phyloP scores from a whole-genome alignment of 2,797 vertebrate genomes.

The Podargus strigoides region DNA sequence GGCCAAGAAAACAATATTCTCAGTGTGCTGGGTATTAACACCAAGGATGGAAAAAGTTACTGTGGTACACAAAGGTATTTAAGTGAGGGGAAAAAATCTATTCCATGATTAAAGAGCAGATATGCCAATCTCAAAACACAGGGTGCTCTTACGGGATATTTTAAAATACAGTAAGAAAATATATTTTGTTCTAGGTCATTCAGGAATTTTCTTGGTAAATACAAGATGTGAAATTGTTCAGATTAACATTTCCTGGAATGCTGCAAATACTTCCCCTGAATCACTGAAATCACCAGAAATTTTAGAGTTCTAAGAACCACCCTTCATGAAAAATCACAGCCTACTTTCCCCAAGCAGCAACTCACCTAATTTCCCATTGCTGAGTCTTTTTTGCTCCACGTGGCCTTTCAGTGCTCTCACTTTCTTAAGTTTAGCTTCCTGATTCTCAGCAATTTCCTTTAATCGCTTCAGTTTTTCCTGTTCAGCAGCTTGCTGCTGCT shows the following conservation, averaged over 20 bases:
- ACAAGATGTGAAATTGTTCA: neutral
- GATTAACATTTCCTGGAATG: neutral
- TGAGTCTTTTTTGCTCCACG: conserved; percentile 90
- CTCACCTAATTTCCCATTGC: conserved; percentile 90
- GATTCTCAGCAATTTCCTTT: conserved; percentile 86
- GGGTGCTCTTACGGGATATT: neutral
- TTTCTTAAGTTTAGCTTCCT: conserved; percentile 90
- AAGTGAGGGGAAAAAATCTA: neutral
- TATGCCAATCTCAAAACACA: neutral
- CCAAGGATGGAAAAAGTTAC: neutral
- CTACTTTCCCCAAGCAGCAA: neutral
- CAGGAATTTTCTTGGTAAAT: neutral
- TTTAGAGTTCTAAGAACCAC: neutral
- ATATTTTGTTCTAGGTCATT: neutral
- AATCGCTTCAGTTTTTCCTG: conserved; percentile 87
- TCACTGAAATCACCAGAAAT: neutral
- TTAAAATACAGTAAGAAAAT: neutral
- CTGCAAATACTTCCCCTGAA: neutral
- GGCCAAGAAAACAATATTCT: neutral
- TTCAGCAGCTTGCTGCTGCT: conserved; percentile 85
- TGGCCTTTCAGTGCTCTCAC: conserved; percentile 89
- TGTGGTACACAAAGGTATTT: neutral
- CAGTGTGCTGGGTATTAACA: neutral
- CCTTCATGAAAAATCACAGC: neutral
- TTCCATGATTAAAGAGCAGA: neutral